Percentiles rank a stretch among this genome's conserved stretches.
Conservation (phyloP, 2,113 vertebrate genomes). For the Galbula dea region DNA sequence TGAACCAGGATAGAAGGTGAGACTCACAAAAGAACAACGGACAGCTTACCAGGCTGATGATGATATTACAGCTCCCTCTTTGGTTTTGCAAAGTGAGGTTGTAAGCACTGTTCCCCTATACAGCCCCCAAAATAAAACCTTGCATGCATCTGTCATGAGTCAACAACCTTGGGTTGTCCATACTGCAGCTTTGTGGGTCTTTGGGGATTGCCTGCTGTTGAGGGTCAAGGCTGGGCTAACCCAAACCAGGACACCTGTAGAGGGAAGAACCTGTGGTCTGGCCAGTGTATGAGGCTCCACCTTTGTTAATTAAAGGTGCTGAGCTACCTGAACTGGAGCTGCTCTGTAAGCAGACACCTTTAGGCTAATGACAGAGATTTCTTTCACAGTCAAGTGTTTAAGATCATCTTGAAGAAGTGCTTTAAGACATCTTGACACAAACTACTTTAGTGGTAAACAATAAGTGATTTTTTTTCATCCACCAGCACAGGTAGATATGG, state of each 20-base stretch:
- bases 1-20: too few relatives aligned
- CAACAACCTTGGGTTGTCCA: fast-evolving
- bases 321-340: neutral
- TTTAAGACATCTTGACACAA: neutral
- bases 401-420: neutral
- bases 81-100: neutral
- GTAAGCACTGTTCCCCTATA: fast-evolving
- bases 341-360: neutral
- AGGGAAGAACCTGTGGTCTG: neutral
- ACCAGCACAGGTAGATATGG: neutral
- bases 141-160: fast-evolving
- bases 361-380: neutral
- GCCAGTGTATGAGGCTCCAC: neutral
- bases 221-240: too few relatives aligned
- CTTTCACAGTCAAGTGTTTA: neutral
- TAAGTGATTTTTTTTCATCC: neutral
- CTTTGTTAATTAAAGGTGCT: neutral
- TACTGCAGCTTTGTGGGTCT: neutral
- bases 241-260: too few relatives aligned
- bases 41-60: neutral
- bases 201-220: too few relatives aligned
- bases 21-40: neutral
- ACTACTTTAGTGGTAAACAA: neutral
- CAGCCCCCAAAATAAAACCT: neutral
- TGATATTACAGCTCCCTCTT: fast-evolving